Evolutionary conservation across 1,140 invertebrate species (phyloP).

Genomic region (Patella vulgata): DNA sequence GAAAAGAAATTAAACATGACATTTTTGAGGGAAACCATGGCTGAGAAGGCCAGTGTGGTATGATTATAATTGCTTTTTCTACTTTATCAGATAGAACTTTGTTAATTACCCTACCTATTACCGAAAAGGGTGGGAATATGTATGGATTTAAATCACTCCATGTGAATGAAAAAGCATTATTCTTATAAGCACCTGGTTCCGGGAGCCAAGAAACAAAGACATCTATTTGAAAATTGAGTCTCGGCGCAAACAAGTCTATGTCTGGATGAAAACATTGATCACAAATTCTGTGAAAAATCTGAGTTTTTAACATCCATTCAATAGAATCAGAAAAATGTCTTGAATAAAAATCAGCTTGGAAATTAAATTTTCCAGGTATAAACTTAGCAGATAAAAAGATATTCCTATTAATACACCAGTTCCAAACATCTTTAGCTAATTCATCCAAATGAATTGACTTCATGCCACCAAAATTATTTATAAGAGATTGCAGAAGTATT

Average conservation of each 20-base stretch:
- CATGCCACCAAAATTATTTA: constrained; percentile 37
- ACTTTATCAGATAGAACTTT: constrained; percentile 27
- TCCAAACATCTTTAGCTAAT: constrained; percentile 17
- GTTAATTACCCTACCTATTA: constrained; percentile 16
- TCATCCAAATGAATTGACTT: constrained; percentile 6
- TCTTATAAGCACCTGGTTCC: too few species aligned
- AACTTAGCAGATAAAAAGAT: constrained; percentile 13
- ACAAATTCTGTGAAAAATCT: constrained; percentile 10
- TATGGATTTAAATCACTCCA: too few species aligned
- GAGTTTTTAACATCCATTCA: constrained; percentile 13
- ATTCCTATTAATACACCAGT: constrained; percentile 22
- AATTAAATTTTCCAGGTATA: constrained; percentile 17
- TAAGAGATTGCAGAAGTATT: constrained; percentile 32
- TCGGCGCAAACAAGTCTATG: constrained; percentile 24
- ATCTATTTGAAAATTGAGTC: constrained; percentile 12
- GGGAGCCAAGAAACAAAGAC: constrained; percentile 15
- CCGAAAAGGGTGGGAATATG: constrained; percentile 30
- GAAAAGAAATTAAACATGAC: constrained; percentile 8
- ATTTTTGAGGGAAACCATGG: constrained; percentile 19
- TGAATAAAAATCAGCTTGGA: constrained; percentile 11
- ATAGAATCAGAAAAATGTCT: constrained; percentile 14
- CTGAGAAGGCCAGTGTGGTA: constrained; percentile 7
- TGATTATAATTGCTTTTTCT: constrained; percentile 16
- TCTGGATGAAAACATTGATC: constrained; percentile 2
- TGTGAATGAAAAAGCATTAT: too few species aligned